Evolutionary conservation across 2,888 invertebrate genomes (phyloP).

Genomic region (Catocala fraxini): DNA sequence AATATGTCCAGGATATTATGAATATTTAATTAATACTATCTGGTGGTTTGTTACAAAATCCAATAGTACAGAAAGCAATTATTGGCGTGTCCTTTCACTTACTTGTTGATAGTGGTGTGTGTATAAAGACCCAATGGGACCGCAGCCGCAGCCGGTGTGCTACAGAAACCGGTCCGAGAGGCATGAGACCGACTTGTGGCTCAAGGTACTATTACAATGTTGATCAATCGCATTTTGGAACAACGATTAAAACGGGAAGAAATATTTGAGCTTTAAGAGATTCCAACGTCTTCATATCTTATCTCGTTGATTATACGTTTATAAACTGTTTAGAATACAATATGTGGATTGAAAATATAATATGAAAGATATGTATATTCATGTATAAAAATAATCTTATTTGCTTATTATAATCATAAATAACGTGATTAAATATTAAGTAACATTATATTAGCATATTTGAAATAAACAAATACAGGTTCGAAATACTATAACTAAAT

Average conservation of each 20-base stretch:
- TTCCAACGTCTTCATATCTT: conserved; percentile 24
- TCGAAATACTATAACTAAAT: too few relatives aligned
- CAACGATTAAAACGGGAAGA: conserved; percentile 68
- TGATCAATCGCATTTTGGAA: conserved; percentile 84
- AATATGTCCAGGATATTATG: conserved; percentile 52
- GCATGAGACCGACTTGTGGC: conserved; percentile 81
- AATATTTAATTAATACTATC: conserved; percentile 41
- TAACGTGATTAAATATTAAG: too few relatives aligned
- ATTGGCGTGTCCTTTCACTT: conserved; percentile 85
- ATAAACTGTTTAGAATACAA: neutral
- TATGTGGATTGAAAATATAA: too few relatives aligned
- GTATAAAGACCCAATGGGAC: conserved; percentile 71
- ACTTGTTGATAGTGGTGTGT: conserved; percentile 65
- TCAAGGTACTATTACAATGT: conserved; percentile 82
- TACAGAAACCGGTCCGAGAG: conserved; percentile 80
- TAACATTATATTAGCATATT: too few relatives aligned
- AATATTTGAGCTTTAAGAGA: conserved; percentile 42
- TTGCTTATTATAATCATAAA: too few relatives aligned
- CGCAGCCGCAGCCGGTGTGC: conserved; percentile 80
- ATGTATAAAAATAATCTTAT: too few relatives aligned
- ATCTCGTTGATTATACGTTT: neutral
- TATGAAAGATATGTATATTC: too few relatives aligned
- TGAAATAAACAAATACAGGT: too few relatives aligned
- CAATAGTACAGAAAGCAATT: conserved; percentile 80
- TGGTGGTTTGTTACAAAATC: conserved; percentile 68